These are phyloP conservation scores for Lophotis ruficrista DNA, from an alignment of 2,113 vertebrate species.

Conservation along the genomic window DNA sequence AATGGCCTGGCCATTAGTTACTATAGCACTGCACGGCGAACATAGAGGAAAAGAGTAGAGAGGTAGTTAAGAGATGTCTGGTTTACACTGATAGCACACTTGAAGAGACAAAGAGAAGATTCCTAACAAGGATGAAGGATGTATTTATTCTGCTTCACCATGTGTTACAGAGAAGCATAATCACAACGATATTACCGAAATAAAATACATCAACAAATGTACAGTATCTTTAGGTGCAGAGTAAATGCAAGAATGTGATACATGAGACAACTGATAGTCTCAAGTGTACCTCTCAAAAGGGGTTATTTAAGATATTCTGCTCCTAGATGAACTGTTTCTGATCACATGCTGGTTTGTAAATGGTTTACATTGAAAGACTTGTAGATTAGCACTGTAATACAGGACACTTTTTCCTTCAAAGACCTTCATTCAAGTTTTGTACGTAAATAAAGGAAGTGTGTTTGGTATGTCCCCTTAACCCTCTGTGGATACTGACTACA, in stretches of 20 bases:
- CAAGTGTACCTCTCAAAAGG: background rate
- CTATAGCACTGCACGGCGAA: background rate
- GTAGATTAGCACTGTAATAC: background rate
- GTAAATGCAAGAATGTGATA: background rate
- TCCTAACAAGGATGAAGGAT: background rate
- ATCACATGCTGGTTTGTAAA: background rate
- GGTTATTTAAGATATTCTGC: conserved; percentile 3
- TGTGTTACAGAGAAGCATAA: conserved; percentile 14
- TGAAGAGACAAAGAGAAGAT: background rate
- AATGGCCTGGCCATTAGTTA: background rate
- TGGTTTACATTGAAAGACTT: background rate
- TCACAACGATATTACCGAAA: conserved; percentile 18
- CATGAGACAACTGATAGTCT: background rate
- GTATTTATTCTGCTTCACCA: conserved; percentile 22
- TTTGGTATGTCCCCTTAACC: background rate
- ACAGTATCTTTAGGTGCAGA: background rate
- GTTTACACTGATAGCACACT: background rate
- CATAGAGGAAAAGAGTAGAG: background rate
- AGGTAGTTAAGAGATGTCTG: background rate
- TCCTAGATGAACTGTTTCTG: background rate
- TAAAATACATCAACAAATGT: background rate
- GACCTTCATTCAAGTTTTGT: background rate
- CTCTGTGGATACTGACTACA: background rate
- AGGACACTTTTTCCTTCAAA: background rate
- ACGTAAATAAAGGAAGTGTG: background rate